A percentile compares a stretch with the other conserved stretches of the same genome.
Evolutionary conservation across 1,140 invertebrate species (phyloP).

Genomic region (Lordiphosa stackelbergi): DNA sequence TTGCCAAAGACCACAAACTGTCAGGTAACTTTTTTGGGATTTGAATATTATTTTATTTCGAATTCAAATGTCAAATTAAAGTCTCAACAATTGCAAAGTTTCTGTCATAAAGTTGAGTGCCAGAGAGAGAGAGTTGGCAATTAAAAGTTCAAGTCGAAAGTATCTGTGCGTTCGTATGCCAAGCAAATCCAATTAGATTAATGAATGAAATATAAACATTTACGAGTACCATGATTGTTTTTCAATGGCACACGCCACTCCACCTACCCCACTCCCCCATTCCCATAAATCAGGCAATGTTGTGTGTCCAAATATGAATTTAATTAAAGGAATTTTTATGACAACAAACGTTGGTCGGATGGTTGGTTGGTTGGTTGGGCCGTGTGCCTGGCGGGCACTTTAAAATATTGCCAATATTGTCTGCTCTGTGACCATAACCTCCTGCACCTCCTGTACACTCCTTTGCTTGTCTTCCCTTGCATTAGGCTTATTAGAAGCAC

Average conservation of each 20-base stretch:
- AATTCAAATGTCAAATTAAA: conserved; percentile 56
- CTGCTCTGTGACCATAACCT: conserved; percentile 55
- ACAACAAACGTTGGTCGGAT: conserved; percentile 45
- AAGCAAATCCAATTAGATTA: conserved; percentile 45
- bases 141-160: conserved; percentile 8
- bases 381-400: conserved; percentile 55
- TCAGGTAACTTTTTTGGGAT: neutral
- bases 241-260: conserved; percentile 31
- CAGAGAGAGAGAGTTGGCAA: conserved; percentile 10
- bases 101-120: conserved; percentile 20
- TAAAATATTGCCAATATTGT: conserved; percentile 74
- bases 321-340: conserved; percentile 70
- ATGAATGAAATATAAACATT: conserved; percentile 41
- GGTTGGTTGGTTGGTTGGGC: conserved; percentile 20
- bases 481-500: conserved; percentile 71
- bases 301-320: conserved; percentile 64
- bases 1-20: too few relatives aligned
- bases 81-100: conserved; percentile 38
- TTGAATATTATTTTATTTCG: conserved; percentile 21
- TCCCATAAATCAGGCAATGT: conserved; percentile 58
- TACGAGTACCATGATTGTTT: conserved; percentile 39
- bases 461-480: conserved; percentile 32
- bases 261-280: neutral
- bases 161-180: conserved; percentile 6
- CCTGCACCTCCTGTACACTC: conserved; percentile 4